Conservation (phyloP, 1,140 invertebrate species). For the Megalonaias nervosa region DNA sequence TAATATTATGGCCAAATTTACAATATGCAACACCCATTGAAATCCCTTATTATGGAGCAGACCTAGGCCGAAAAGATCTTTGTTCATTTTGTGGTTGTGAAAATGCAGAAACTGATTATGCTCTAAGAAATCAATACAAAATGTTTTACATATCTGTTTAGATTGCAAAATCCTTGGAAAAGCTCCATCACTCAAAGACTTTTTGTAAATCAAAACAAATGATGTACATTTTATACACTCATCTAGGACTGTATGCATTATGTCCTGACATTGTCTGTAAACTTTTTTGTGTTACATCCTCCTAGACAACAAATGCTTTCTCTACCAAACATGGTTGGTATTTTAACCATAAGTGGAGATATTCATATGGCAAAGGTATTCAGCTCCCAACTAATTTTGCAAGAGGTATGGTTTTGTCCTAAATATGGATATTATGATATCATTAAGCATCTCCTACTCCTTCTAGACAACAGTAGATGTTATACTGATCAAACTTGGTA, state of each 20-base stretch:
- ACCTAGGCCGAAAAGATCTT: constrained; percentile 8
- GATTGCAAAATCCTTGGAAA: background rate
- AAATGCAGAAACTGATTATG: background rate
- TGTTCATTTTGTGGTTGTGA: constrained; percentile 9
- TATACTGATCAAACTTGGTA: too few species aligned
- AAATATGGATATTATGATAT: too few species aligned
- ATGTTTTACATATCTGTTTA: constrained; percentile 5
- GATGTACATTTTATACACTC: background rate
- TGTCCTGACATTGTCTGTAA: background rate
- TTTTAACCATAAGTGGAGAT: too few species aligned
- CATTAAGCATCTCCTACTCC: too few species aligned
- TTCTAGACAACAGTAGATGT: too few species aligned
- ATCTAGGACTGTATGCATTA: background rate
- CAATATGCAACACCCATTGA: constrained; percentile 13
- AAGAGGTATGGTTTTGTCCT: too few species aligned
- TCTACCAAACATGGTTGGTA: too few species aligned
- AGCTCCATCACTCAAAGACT: constrained; percentile 2
- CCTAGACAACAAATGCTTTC: too few species aligned
- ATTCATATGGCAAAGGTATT: too few species aligned
- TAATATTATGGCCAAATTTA: background rate
- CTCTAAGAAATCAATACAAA: constrained; percentile 7
- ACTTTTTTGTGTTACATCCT: too few species aligned
- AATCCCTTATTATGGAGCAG: constrained; percentile 14
- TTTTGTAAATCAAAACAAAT: constrained; percentile 1
- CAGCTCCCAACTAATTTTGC: too few species aligned